phyloP scores from a whole-genome alignment of 2,888 invertebrate genomes.

The Sinopyrophorus schimmeli region DNA sequence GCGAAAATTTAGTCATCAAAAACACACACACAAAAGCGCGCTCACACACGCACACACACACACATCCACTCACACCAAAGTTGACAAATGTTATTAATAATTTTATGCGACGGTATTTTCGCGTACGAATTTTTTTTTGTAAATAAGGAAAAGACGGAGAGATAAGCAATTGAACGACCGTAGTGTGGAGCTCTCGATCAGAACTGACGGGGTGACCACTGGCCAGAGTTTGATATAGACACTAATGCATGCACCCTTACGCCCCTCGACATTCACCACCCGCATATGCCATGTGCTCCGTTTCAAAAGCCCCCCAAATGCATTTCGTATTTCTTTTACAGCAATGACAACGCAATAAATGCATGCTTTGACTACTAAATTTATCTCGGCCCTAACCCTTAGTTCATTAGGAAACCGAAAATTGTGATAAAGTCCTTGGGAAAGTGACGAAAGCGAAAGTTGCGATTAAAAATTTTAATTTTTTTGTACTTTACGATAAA shows the following conservation, averaged over 20 bases:
- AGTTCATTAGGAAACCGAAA: too few species aligned
- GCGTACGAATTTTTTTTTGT: not conserved
- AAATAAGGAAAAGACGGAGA: not conserved
- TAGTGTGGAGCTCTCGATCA: constrained; percentile 29
- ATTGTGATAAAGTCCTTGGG: too few species aligned
- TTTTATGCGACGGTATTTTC: not conserved
- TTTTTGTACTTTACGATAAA: too few species aligned
- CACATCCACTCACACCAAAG: too few species aligned
- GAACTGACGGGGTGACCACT: constrained; percentile 50
- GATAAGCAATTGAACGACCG: constrained; percentile 16
- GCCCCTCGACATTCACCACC: constrained; percentile 37
- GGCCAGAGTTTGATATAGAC: constrained; percentile 53
- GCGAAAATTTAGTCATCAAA: too few species aligned
- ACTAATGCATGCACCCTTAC: constrained; percentile 55
- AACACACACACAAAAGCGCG: too few species aligned
- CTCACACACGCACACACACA: too few species aligned
- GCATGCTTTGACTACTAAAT: constrained; percentile 19
- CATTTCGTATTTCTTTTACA: constrained; percentile 29
- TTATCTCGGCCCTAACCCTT: too few species aligned
- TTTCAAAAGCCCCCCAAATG: constrained; percentile 33
- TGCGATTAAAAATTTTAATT: too few species aligned
- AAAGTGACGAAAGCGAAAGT: too few species aligned
- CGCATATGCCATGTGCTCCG: constrained; percentile 43
- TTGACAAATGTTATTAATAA: too few species aligned
- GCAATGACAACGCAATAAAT: constrained; percentile 22